Evolutionary conservation across 2,888 invertebrate genomes (phyloP).

Genomic region (Poecilus cupreus): DNA sequence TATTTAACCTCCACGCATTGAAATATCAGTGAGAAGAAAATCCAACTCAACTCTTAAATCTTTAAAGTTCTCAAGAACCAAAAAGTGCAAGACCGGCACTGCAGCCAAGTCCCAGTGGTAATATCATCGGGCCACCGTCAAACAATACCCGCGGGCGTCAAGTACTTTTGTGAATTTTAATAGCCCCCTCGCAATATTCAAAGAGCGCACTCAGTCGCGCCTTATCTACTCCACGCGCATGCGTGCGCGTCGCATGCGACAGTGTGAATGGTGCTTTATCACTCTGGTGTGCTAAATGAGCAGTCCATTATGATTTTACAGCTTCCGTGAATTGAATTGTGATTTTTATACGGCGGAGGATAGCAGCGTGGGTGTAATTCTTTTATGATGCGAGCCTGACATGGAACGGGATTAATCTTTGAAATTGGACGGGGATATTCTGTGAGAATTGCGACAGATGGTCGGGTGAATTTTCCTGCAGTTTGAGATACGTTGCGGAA

Average conservation of each 20-base stretch:
- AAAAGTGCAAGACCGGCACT: neutral
- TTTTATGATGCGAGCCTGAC: neutral
- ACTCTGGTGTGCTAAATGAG: conserved; percentile 41
- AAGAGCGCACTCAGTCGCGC: conserved; percentile 3
- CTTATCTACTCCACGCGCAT: conserved; percentile 25
- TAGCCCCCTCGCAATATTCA: conserved; percentile 38
- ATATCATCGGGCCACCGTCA: conserved; percentile 31
- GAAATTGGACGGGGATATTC: neutral
- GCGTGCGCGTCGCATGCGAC: neutral
- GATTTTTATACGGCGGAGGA: conserved; percentile 23
- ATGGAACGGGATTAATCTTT: conserved; percentile 21
- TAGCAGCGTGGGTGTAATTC: conserved; percentile 8
- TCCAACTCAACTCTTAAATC: neutral
- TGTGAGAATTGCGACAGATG: neutral
- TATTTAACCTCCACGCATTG: neutral
- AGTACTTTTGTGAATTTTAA: conserved; percentile 48
- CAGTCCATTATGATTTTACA: conserved; percentile 46
- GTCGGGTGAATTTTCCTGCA: neutral
- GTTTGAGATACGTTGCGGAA: neutral
- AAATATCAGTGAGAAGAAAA: neutral
- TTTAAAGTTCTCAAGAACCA: neutral
- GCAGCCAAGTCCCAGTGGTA: neutral
- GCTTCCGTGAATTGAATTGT: conserved; percentile 45
- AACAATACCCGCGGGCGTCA: conserved; percentile 42
- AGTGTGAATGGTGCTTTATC: conserved; percentile 46